A percentile compares a stretch with the other conserved stretches of the same genome.
These are phyloP conservation scores for Xenentodon cancila DNA, from an alignment of 2,797 vertebrate genomes.

Conservation along the genomic window DNA sequence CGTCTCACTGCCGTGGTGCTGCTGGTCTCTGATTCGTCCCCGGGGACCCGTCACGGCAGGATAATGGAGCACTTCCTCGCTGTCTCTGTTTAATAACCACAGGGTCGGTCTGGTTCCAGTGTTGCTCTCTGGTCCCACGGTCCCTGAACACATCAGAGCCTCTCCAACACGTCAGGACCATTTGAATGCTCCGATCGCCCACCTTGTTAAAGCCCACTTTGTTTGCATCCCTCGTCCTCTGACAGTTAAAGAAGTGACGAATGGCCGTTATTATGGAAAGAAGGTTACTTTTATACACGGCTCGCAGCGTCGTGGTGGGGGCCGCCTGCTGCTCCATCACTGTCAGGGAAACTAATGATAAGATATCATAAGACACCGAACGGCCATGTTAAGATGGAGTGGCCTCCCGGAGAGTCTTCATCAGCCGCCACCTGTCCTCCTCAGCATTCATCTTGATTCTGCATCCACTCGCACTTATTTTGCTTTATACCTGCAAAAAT, in stretches of 20 bases:
- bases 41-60: not conserved
- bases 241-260: conserved; percentile 80
- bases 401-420: conserved; percentile 54
- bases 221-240: conserved; percentile 57
- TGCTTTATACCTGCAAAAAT: conserved; percentile 60
- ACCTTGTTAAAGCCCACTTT: conserved; percentile 64
- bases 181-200: conserved; percentile 33
- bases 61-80: conserved; percentile 40
- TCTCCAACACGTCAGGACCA: conserved; percentile 51
- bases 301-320: conserved; percentile 47
- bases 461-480: conserved; percentile 66
- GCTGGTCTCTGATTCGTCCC: too few relatives aligned
- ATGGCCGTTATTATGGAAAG: conserved; percentile 84
- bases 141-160: conserved; percentile 73
- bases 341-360: conserved; percentile 84
- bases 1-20: too few relatives aligned
- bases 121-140: conserved; percentile 48
- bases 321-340: conserved; percentile 73
- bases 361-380: conserved; percentile 83
- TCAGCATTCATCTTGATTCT: conserved; percentile 79
- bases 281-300: conserved; percentile 84
- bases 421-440: conserved; percentile 52
- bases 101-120: conserved; percentile 24
- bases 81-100: conserved; percentile 54
- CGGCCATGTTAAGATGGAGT: conserved; percentile 79